These are phyloP conservation scores for Ecdyonurus torrentis DNA, from an alignment of 2,888 invertebrate species.

Conservation along the genomic window DNA sequence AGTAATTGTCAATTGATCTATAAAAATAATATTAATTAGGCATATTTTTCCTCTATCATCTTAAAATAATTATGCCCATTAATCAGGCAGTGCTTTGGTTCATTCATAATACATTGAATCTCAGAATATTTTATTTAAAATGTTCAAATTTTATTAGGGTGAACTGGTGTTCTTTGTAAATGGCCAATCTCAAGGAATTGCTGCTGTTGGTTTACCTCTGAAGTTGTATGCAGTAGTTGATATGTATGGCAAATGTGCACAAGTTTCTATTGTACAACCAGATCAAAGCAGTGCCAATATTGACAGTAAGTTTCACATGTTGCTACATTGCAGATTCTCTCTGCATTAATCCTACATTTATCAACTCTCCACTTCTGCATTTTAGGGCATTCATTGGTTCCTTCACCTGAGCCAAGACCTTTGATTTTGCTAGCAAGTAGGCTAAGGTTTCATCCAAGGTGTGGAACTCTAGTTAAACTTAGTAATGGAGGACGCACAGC, in stretches of 20 bases:
- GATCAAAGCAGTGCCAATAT: conserved; percentile 2
- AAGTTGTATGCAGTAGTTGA: conserved; percentile 62
- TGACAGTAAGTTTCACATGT: conserved; percentile 4
- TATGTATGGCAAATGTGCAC: conserved; percentile 68
- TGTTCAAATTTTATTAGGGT: too few relatives aligned
- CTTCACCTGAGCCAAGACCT: conserved; percentile 23
- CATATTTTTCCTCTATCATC: background rate
- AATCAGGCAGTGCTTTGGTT: too few relatives aligned
- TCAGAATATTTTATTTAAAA: background rate
- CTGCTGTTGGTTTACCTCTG: conserved; percentile 58
- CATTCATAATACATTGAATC: too few relatives aligned
- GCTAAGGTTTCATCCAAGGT: conserved; percentile 71
- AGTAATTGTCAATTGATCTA: too few relatives aligned
- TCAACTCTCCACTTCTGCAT: background rate
- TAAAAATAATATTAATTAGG: background rate
- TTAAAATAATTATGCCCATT: too few relatives aligned
- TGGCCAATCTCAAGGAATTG: conserved; percentile 74
- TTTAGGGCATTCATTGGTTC: conserved; percentile 7
- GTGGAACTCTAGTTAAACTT: conserved; percentile 74
- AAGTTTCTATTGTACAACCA: conserved; percentile 38
- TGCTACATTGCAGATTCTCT: background rate
- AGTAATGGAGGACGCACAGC: conserved; percentile 60
- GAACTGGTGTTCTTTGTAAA: conserved; percentile 80
- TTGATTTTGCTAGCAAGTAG: conserved; percentile 35
- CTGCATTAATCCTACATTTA: too few relatives aligned